Conservation (phyloP, 64 coral and sea anemone species). For the Actinia equina region DNA sequence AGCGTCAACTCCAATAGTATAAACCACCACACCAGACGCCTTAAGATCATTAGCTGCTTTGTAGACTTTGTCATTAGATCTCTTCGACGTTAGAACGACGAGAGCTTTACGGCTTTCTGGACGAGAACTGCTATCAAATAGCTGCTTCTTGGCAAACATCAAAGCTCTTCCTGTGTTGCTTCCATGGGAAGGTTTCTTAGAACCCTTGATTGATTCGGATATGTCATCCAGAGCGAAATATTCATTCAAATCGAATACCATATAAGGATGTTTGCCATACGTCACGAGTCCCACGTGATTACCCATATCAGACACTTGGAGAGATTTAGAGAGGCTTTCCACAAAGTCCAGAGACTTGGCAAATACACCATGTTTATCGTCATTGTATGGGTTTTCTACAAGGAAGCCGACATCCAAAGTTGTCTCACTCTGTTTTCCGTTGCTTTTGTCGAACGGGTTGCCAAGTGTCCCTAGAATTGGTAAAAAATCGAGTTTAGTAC, state of each 20-base stretch:
- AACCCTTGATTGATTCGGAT: conserved; percentile 9
- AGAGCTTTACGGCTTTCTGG: conserved; percentile 28
- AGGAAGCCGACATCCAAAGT: conserved; percentile 44
- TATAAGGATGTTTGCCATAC: conserved; percentile 51
- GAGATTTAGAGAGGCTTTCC: background rate
- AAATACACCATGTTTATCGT: background rate
- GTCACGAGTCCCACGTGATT: conserved; percentile 38
- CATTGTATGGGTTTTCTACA: conserved; percentile 1
- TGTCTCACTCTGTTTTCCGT: background rate
- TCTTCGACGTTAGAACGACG: conserved; percentile 27
- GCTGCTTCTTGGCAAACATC: conserved; percentile 33
- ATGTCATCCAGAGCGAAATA: conserved; percentile 1
- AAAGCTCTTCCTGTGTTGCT: conserved; percentile 19
- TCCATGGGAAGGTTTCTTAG: conserved; percentile 10
- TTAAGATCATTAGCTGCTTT: conserved; percentile 12
- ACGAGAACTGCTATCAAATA: conserved; percentile 45
- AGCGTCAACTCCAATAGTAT: conserved; percentile 24
- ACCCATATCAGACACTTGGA: conserved; percentile 30
- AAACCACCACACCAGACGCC: conserved; percentile 26
- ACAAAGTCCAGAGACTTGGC: conserved; percentile 33
- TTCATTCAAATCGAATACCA: conserved; percentile 59
- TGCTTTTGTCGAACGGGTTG: conserved; percentile 31
- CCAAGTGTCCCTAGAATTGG: background rate
- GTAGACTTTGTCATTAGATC: background rate
- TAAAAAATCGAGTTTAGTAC: background rate